Evolutionary conservation across 2,888 invertebrate genomes (phyloP).

Genomic region (Lasius fuliginosus): DNA sequence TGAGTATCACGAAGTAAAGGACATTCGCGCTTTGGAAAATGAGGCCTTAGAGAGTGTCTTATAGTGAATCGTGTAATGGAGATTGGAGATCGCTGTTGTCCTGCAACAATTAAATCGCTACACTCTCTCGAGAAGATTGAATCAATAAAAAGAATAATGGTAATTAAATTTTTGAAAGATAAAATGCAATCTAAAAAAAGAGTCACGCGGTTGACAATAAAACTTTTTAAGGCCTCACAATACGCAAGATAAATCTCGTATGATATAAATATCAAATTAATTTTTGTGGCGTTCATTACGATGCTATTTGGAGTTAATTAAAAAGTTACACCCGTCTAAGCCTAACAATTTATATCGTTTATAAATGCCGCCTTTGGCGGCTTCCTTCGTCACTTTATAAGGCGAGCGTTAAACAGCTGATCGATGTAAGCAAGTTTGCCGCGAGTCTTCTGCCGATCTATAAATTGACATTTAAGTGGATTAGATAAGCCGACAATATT

Average conservation of each 20-base stretch:
- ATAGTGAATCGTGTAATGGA: neutral
- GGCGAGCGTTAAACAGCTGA: neutral
- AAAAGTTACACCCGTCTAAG: neutral
- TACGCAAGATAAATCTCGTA: neutral
- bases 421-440: neutral
- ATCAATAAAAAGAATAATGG: slow-evolving; percentile 12
- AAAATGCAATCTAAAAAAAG: neutral
- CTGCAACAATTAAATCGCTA: slow-evolving; percentile 12
- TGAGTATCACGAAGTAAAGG: slow-evolving; percentile 16
- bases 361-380: neutral
- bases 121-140: neutral
- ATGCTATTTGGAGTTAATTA: neutral
- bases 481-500: slow-evolving; percentile 12
- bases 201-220: neutral
- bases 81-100: neutral
- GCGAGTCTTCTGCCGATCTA: neutral
- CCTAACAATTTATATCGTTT: neutral
- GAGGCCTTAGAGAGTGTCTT: neutral
- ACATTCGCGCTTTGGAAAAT: slow-evolving; percentile 16
- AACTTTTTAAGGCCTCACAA: neutral
- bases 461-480: slow-evolving; percentile 24
- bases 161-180: neutral
- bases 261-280: neutral
- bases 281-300: neutral
- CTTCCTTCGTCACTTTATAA: neutral